Base-by-base conservation (phyloP, 2,113 vertebrate genomes). In the Aythya baeri region DNA sequence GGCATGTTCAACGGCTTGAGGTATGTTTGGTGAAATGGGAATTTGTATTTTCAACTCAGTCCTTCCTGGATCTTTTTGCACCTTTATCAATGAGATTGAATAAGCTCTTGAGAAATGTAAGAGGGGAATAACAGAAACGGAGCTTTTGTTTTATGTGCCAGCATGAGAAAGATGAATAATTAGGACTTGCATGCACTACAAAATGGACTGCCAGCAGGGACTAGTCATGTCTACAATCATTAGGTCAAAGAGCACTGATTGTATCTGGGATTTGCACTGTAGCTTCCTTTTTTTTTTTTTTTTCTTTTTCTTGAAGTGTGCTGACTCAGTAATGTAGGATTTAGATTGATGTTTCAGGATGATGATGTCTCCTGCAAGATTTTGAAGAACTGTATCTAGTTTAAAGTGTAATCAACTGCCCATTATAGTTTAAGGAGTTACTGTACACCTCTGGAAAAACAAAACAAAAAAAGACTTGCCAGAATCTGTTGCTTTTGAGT, bases 1-100 rank as follows among this genome's bases (percentile, higher is more conserved):
- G 97, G 98, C 97, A 98, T 0, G 97, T 98, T 44, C 98, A 98
- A 9, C 93, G 58, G 9, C 97, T 98, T 10, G 97, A 98, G 98
- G 98, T 98, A 98, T 14, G 93, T 46, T 41, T 26, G 18, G 50
- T 27, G 32, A 43, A 18, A 83, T 18, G 75, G 52, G 7, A 54
- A 36, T 80, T 79, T 44, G 15, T 23, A 1, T 68, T 34, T 81
- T 46, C 5, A 79, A 46, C 6, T 44, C 17, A 4, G 17, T 27
- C 29, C 70, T 91, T 86, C 38, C 43, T 73, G 23, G 4, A 44
- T 75, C 12, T 87, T 58, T 43, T 32, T 83, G 38, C 38, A 29
- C 11, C 3, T 76, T 66, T 34, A 38, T 20, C 38, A 81, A 13
- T 62, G 36, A 76, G 74, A 77, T 34, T 23, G 11, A 80, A 66